Evolutionary conservation across 1,140 invertebrate species (phyloP).

Genomic region (Apis dorsata): DNA sequence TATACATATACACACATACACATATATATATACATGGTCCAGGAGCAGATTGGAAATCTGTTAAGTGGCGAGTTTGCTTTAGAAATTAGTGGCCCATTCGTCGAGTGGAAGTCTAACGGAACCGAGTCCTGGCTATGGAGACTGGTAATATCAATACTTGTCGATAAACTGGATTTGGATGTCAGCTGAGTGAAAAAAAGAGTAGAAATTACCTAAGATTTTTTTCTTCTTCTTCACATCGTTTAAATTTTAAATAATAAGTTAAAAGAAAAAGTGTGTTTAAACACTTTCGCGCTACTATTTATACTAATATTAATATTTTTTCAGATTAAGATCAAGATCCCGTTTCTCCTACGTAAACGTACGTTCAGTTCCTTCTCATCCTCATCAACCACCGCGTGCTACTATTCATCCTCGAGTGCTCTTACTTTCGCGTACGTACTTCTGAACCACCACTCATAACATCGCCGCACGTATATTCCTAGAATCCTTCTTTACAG

Average conservation of each 20-base stretch:
- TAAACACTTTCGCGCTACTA: neutral
- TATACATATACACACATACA: too few relatives aligned
- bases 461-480: neutral
- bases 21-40: neutral
- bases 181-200: neutral
- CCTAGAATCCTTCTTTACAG: neutral
- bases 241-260: neutral
- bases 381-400: neutral
- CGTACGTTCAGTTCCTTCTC: neutral
- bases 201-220: neutral
- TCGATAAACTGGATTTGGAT: neutral
- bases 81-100: constrained; percentile 1
- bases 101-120: constrained; percentile 4
- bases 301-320: neutral
- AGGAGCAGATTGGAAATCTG: constrained; percentile 18
- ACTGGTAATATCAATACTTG: constrained; percentile 1
- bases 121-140: neutral
- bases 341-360: neutral
- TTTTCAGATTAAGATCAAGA: neutral
- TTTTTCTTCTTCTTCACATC: too few relatives aligned
- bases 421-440: neutral
- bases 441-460: neutral
- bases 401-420: neutral
- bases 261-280: neutral
- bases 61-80: constrained; percentile 19